Evolutionary conservation across 2,113 vertebrate species (phyloP).

Genomic region (Neofelis nebulosa): DNA sequence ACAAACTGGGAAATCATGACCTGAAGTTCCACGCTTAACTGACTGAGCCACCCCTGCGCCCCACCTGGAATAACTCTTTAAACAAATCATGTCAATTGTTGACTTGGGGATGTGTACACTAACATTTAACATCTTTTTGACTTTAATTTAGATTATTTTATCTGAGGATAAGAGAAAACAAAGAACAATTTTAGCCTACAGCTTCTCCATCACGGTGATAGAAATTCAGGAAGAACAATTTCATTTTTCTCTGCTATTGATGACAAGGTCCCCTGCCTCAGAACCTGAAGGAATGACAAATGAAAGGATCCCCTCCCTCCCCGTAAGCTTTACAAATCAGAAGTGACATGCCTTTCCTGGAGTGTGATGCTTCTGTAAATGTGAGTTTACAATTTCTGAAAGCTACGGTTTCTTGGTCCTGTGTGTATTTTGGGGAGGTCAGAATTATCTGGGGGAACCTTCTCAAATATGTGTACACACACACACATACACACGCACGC

Average conservation of each 20-base stretch:
- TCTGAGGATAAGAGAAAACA: not conserved
- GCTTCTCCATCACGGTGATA: not conserved
- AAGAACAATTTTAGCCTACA: not conserved
- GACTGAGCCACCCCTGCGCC: too few relatives aligned
- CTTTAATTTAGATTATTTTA: constrained; percentile 11
- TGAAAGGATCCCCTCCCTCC: not conserved
- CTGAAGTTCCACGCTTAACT: too few relatives aligned
- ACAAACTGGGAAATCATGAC: too few relatives aligned
- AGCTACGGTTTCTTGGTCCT: not conserved
- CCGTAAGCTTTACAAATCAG: not conserved
- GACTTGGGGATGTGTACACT: not conserved
- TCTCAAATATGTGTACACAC: not conserved
- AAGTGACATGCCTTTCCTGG: not conserved
- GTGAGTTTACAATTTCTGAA: constrained; percentile 50
- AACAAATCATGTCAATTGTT: not conserved
- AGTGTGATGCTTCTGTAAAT: not conserved
- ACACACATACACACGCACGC: not conserved
- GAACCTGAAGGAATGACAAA: constrained; percentile 1
- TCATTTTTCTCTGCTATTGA: not conserved
- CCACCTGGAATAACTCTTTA: not conserved
- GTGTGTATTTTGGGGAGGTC: not conserved
- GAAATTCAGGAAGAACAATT: not conserved
- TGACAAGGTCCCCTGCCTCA: not conserved
- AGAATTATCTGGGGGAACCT: not conserved
- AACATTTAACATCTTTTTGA: not conserved